Base-by-base conservation (phyloP, 2,797 vertebrate genomes). In the Coranthus polyacanthus region DNA sequence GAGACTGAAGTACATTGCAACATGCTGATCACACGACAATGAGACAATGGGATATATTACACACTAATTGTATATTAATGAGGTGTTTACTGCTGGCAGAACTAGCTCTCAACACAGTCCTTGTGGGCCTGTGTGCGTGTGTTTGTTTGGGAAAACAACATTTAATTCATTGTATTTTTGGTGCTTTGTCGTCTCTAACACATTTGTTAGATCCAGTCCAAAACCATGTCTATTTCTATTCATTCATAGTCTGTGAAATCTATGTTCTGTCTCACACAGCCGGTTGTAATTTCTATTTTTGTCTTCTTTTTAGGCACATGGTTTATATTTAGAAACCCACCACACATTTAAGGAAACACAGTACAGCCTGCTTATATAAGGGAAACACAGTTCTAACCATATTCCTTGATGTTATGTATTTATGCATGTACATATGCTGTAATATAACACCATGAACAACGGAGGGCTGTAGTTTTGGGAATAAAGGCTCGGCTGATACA, bases 321-420 rank as follows among this genome's bases (percentile, higher is more conserved):
- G 29, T 59, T 47, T 62, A 50, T 74, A 79, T 79, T 72, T 29
- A 45, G 41, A 61, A 52, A 16, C 45, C 38, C 10, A 24, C 15
- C 10, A 2, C 36, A 43, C 60, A 24, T 11, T 36, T 36, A 20
- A 44, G 17, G 47, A 60, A 53, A 36, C 26, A 18, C 1, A 47
- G 52, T 46, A 24, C 63, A 60, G 56, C 6, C 38, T 13, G 13
- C 21, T 72, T 54, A 66, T n/a, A 18, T 68, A 62, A 68, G 22
- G n/a, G 20, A 37, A 13, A 18, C 26, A 2, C 6, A 36, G 16
- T 20, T n/a, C 8, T 32, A 9, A 32, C 29, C 29, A 32, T 32
- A 32, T 32, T 32, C 29, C 29, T 32, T 32, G 29, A 32, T 32
- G 29, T 32, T 32, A 32, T 32, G 29, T 32, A 32, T 32, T 8